Base-by-base conservation (phyloP, 2,113 vertebrate species). In the Axis porcinus region DNA sequence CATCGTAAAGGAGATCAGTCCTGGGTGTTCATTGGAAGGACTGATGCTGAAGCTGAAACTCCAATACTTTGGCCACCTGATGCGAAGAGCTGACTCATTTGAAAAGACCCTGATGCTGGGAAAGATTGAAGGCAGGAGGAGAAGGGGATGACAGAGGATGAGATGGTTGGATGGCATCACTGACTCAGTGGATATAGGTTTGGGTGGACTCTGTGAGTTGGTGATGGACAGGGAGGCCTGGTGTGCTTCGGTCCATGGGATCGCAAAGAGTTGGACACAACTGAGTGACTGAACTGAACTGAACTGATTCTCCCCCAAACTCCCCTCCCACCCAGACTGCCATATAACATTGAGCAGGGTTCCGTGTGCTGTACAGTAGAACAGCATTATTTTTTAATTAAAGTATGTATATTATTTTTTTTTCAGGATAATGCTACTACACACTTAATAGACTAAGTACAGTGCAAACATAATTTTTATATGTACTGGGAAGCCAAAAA, bases 251-350 rank as follows among this genome's bases (percentile, higher is more conserved):
- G 30, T 67, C 5, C 64, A 19, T 67, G 64, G 8, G 17, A 9
- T 67, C 0, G 1, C 17, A 67, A n/a, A 36, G n/a, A 67, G n/a
- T 21, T 2, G 1, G 33, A 36, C n/a, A 67, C 0, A 17, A 67
- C 17, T 67, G 64, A 67, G 33, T 8, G 8, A 21, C 64, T 67
- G 8, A 67, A 36, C 64, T 57, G 21, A 57, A 57, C 54, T 67
- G 8, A 67, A 67, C 17, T 67, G n/a, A 74, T 70, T 70, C n/a
- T 70, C n/a, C 36, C 36, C 36, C 70, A 74, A 25, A 74, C 21
- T 43, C 70, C 36, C 36, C 67, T 40, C 21, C 70, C 21, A 43
- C 14, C 70, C 23, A 43, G 36, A 25, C 23, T 76, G 70, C 23
- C 70, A 76, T 6, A 27, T 76, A 43, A 43, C 36, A 76, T 43